Conservation (phyloP, 2,888 invertebrate species). For the Melipona bicolor region DNA sequence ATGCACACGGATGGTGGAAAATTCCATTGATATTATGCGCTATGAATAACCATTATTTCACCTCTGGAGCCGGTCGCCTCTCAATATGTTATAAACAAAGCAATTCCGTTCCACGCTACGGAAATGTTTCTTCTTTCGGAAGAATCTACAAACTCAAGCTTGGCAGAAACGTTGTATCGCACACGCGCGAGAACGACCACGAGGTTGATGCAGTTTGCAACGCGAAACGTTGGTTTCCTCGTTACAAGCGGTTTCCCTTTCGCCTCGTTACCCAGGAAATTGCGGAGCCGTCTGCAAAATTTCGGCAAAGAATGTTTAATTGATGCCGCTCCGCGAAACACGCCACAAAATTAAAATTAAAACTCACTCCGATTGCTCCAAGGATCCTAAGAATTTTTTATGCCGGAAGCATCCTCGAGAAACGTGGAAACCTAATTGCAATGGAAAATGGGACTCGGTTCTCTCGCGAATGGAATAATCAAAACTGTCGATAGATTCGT, state of each 20-base stretch:
- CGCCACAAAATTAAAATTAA: conserved; percentile 36
- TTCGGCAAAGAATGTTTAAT: conserved; percentile 50
- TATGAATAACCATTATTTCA: neutral
- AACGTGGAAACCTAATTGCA: neutral
- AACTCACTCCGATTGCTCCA: neutral
- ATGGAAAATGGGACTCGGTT: neutral
- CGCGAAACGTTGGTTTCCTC: conserved; percentile 30
- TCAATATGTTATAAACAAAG: neutral
- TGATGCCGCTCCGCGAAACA: conserved; percentile 17
- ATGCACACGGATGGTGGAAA: neutral
- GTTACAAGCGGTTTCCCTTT: conserved; percentile 54
- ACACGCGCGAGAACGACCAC: conserved; percentile 6
- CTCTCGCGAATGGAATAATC: no score
- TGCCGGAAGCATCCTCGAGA: no score
- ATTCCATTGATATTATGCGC: neutral
- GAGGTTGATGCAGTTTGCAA: conserved; percentile 32
- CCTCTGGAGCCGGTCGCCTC: neutral
- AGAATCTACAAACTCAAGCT: conserved; percentile 6
- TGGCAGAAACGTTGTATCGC: conserved; percentile 13
- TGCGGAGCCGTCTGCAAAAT: conserved; percentile 40
- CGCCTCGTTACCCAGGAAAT: conserved; percentile 50
- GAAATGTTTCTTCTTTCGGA: conserved; percentile 12
- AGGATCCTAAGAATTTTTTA: neutral
- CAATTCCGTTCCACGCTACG: neutral
- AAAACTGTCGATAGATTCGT: no score